Percentiles rank a stretch among this genome's conserved stretches.
phyloP scores from a whole-genome alignment of 30 jellyfish, hydroid and myxozoan genomes.

The Chrysaora quinquecirrha region DNA sequence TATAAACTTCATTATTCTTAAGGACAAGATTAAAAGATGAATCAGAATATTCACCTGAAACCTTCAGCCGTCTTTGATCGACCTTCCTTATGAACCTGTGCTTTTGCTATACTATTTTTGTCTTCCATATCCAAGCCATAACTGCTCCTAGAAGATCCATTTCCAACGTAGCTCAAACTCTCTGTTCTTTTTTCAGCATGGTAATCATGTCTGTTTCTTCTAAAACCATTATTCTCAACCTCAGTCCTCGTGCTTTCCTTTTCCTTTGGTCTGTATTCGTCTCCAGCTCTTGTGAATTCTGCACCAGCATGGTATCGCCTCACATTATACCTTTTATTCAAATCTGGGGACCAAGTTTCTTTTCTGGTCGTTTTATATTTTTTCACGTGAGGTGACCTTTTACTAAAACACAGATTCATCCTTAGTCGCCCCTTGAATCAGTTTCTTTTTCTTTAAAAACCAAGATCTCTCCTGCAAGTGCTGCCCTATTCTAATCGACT shows the following conservation, averaged over 20 bases:
- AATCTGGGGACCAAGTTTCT: conserved; percentile 51
- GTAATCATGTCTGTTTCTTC: conserved; percentile 10
- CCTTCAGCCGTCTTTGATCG: conserved; percentile 28
- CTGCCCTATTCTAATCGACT: neutral
- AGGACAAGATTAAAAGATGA: too few relatives aligned
- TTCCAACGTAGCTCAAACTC: neutral
- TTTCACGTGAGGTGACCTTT: conserved; percentile 57
- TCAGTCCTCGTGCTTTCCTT: neutral
- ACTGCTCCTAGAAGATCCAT: neutral
- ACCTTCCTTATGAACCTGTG: conserved; percentile 33
- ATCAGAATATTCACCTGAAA: conserved; percentile 37
- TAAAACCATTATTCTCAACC: neutral
- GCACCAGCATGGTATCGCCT: conserved; percentile 53
- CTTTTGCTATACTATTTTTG: neutral
- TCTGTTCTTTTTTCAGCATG: conserved; percentile 1
- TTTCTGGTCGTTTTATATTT: neutral
- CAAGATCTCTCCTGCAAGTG: neutral
- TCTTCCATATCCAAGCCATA: conserved; percentile 31
- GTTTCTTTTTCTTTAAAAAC: too few relatives aligned
- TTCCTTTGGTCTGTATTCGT: conserved; percentile 41
- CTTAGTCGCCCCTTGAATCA: too few relatives aligned
- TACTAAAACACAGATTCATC: conserved; percentile 59
- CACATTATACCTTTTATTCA: conserved; percentile 9
- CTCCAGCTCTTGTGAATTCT: conserved; percentile 54
- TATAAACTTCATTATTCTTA: too few relatives aligned